Percentiles rank a stretch among this genome's conserved stretches.
Evolutionary conservation across 1,140 invertebrate genomes (phyloP).

Genomic region (Macrocentrus cingulum): DNA sequence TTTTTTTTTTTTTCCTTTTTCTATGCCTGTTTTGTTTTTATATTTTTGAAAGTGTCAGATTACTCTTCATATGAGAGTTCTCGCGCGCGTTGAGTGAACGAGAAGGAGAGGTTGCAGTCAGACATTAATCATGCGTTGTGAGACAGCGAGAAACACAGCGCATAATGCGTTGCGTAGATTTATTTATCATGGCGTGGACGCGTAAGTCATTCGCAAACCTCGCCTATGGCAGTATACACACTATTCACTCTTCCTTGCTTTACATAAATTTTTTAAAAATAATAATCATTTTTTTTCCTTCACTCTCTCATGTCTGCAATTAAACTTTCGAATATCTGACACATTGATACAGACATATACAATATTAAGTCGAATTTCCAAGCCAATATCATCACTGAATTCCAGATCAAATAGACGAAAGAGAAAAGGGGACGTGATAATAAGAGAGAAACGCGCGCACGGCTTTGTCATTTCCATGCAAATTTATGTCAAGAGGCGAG

Average conservation of each 20-base stretch:
- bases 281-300: not conserved
- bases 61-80: too few relatives aligned
- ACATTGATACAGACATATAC: not conserved
- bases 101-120: conserved; percentile 9
- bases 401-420: conserved; percentile 1
- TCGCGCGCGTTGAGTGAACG: not conserved
- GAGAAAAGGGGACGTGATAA: not conserved
- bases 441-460: not conserved
- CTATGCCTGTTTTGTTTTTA: too few relatives aligned
- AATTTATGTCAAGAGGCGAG: conserved; percentile 3
- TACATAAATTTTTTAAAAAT: not conserved
- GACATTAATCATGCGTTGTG: conserved; percentile 41
- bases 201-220: conserved; percentile 37
- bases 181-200: conserved; percentile 44
- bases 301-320: conserved; percentile 21
- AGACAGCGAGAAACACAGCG: conserved; percentile 36
- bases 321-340: conserved; percentile 11
- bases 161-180: conserved; percentile 44
- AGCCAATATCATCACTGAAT: not conserved
- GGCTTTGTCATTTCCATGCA: not conserved
- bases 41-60: not conserved
- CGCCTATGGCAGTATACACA: not conserved
- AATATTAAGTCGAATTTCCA: too few relatives aligned
- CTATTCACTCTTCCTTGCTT: not conserved
- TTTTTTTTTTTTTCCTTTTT: too few relatives aligned